phyloP scores from a whole-genome alignment of 2,888 invertebrate species.

The Liopterus haemorrhoidalis region DNA sequence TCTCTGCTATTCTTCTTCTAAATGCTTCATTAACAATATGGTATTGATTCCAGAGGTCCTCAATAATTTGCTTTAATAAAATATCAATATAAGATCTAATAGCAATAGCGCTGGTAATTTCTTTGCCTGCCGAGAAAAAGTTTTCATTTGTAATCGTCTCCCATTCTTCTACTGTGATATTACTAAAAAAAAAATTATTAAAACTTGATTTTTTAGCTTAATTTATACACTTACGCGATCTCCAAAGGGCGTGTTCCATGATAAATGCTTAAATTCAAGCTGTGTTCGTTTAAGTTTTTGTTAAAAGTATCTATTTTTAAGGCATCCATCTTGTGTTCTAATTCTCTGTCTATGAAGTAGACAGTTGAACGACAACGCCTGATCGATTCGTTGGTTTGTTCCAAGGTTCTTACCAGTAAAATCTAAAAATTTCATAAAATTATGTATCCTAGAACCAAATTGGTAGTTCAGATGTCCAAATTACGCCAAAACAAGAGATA shows the following conservation, averaged over 20 bases:
- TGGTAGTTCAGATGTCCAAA: too few species aligned
- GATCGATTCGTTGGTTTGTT: conserved; percentile 77
- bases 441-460: too few species aligned
- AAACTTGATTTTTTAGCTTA: too few species aligned
- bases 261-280: conserved; percentile 63
- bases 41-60: conserved; percentile 72
- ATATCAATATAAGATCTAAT: conserved; percentile 74
- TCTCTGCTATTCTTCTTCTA: conserved; percentile 67
- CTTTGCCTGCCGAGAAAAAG: conserved; percentile 63
- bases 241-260: conserved; percentile 60
- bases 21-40: conserved; percentile 74
- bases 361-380: conserved; percentile 72
- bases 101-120: conserved; percentile 67
- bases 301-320: conserved; percentile 70
- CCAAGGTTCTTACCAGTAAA: conserved; percentile 64
- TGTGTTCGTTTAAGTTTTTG: conserved; percentile 62
- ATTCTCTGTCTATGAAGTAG: conserved; percentile 76
- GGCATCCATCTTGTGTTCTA: conserved; percentile 76
- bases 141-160: conserved; percentile 64
- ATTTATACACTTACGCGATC: conserved; percentile 57
- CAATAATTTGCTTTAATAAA: conserved; percentile 71
- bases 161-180: conserved; percentile 66
- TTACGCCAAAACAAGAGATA: too few species aligned
- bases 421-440: too few species aligned
- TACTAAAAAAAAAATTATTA: conserved; percentile 37